Percentiles rank a stretch among this genome's conserved stretches.
Evolutionary conservation across 1,140 invertebrate genomes (phyloP).

Genomic region (Spodoptera litura): DNA sequence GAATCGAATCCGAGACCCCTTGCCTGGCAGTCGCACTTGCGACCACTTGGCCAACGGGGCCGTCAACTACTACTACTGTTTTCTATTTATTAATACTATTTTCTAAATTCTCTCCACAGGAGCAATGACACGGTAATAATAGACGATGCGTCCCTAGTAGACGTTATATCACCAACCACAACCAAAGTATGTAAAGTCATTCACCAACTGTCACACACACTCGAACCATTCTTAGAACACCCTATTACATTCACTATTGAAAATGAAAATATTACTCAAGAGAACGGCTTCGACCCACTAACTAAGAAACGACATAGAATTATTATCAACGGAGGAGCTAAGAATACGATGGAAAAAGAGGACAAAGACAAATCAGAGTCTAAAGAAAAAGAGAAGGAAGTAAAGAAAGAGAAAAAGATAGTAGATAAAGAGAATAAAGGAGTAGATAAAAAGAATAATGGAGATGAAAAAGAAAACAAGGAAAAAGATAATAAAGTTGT

Average conservation of each 20-base stretch:
- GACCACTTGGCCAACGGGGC: no score
- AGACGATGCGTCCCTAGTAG: constrained; percentile 49
- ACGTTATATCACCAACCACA: constrained; percentile 49
- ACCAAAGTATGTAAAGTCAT: constrained; percentile 70
- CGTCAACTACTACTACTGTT: no score
- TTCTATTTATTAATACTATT: no score
- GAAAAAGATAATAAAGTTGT: constrained; percentile 1
- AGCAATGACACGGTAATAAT: constrained; percentile 45
- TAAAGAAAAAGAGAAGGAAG: constrained; percentile 34
- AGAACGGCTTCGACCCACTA: constrained; percentile 50
- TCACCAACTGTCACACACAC: constrained; percentile 63
- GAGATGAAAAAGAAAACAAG: constrained; percentile 36
- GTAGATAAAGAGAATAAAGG: constrained; percentile 39
- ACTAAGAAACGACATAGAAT: constrained; percentile 58
- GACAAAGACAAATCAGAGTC: constrained; percentile 41
- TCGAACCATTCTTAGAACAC: constrained; percentile 55
- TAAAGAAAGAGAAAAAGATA: constrained; percentile 36
- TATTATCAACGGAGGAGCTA: constrained; percentile 53
- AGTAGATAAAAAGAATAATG: constrained; percentile 47
- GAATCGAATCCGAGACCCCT: no score
- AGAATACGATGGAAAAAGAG: constrained; percentile 30
- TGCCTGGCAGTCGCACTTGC: no score
- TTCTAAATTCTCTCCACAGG: constrained; percentile 29
- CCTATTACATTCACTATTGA: not conserved
- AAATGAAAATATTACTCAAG: not conserved